These are phyloP conservation scores for Plusia festucae DNA, from an alignment of 2,888 invertebrate species.

Conservation along the genomic window DNA sequence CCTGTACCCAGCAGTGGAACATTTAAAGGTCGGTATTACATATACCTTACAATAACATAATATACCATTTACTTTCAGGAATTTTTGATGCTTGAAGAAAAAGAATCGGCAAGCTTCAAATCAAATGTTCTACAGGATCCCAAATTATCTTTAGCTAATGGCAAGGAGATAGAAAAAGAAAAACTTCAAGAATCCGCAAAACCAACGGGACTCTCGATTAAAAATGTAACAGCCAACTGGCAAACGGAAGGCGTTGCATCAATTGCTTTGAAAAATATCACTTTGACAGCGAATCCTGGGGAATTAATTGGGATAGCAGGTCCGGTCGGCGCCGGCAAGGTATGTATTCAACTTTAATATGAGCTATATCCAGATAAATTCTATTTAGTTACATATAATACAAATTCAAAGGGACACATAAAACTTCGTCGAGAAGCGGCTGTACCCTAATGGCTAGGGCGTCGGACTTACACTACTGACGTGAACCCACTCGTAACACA, in stretches of 20 bases:
- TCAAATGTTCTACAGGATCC: conserved; percentile 23
- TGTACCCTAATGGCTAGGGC: no score
- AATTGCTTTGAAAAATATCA: conserved; percentile 88
- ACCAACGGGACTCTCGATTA: conserved; percentile 71
- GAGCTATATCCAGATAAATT: no score
- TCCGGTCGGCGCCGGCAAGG: conserved; percentile 93
- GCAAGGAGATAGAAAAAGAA: conserved; percentile 31
- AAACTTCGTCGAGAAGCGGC: no score
- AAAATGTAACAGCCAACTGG: conserved; percentile 83
- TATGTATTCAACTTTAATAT: conserved; percentile 50
- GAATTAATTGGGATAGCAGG: conserved; percentile 92
- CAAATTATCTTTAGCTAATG: conserved; percentile 28
- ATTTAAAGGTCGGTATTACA: no score
- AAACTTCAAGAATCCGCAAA: conserved; percentile 25
- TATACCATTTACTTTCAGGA: conserved; percentile 67
- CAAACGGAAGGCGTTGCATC: conserved; percentile 73
- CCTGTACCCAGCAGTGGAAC: no score
- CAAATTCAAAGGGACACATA: no score
- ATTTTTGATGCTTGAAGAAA: conserved; percentile 82
- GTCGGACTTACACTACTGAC: no score
- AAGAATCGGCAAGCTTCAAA: conserved; percentile 64
- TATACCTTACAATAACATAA: no score
- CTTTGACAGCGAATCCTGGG: conserved; percentile 85
- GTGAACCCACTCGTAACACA: no score
- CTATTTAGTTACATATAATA: no score